These are phyloP conservation scores for Argentina silus DNA, from an alignment of 2,797 vertebrate genomes.

Conservation along the genomic window DNA sequence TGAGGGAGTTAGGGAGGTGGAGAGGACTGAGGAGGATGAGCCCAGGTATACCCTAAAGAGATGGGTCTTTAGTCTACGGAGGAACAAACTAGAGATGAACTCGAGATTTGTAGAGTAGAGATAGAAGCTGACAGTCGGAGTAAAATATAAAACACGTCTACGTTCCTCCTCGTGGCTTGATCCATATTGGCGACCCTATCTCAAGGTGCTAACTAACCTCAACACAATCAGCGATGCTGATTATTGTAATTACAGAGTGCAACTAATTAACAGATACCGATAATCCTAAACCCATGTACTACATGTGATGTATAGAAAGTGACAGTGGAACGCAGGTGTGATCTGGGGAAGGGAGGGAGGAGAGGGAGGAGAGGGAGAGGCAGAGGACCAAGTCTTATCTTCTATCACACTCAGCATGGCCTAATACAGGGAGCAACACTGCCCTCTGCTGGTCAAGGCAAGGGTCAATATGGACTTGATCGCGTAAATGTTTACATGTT, in stretches of 20 bases:
- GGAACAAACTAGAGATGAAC: no score
- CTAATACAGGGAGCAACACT: slow-evolving; percentile 68
- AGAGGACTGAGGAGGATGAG: no score
- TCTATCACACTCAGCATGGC: background rate
- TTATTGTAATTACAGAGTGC: background rate
- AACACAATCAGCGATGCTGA: background rate
- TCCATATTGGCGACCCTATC: background rate
- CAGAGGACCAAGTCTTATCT: background rate
- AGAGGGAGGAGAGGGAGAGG: background rate
- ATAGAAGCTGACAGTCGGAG: background rate
- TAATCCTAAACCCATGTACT: background rate
- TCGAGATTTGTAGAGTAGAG: no score
- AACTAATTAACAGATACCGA: background rate
- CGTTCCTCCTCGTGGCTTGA: background rate
- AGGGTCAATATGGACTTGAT: background rate
- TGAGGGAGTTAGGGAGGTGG: no score
- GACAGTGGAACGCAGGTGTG: background rate
- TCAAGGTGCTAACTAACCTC: background rate
- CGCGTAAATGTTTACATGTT: background rate
- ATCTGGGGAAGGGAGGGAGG: background rate
- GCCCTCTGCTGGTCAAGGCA: slow-evolving; percentile 65
- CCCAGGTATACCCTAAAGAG: no score
- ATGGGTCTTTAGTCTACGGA: no score
- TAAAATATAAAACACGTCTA: background rate
- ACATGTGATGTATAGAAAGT: background rate